These are phyloP conservation scores for Haliclona indistincta DNA, from an alignment of 37 sponge, comb jelly and placozoan species.

Conservation along the genomic window DNA sequence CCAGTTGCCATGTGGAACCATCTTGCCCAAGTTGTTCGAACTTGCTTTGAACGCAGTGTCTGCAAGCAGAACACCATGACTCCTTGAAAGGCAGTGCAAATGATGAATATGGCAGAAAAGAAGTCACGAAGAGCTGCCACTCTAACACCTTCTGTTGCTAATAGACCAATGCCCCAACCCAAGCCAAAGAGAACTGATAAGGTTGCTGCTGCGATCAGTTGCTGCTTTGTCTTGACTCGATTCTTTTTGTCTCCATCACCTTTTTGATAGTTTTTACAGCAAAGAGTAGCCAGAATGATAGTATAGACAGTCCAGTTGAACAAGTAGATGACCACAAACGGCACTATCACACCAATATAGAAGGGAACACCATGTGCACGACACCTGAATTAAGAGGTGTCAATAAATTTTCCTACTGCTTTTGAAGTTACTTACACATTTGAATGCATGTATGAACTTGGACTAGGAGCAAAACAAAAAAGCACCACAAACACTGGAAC, in stretches of 20 bases:
- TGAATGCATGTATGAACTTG: background rate
- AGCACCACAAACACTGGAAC: constrained; percentile 1
- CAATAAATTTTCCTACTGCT: too few species aligned
- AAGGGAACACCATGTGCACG: background rate
- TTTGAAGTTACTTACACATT: too few species aligned
- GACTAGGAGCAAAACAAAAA: constrained; percentile 3
- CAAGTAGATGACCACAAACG: background rate
- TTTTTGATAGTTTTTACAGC: background rate
- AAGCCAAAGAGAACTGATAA: constrained; percentile 38
- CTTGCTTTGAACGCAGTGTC: constrained; percentile 32
- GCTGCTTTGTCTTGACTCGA: background rate
- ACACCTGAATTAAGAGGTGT: constrained; percentile 6
- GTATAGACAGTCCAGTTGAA: constrained; percentile 2
- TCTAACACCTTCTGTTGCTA: constrained; percentile 17
- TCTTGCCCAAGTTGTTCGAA: constrained; percentile 26
- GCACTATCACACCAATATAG: constrained; percentile 6
- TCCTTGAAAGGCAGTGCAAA: constrained; percentile 36
- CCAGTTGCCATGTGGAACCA: constrained; percentile 4
- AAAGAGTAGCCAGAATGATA: background rate
- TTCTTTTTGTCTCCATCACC: too few species aligned
- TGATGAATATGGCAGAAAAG: constrained; percentile 31
- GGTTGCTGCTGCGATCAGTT: constrained; percentile 1
- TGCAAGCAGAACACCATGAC: constrained; percentile 38
- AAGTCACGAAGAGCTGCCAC: background rate
- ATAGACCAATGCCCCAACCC: constrained; percentile 30